Evolutionary conservation across 2,888 invertebrate genomes (phyloP).

Genomic region (Tipula vernalis): DNA sequence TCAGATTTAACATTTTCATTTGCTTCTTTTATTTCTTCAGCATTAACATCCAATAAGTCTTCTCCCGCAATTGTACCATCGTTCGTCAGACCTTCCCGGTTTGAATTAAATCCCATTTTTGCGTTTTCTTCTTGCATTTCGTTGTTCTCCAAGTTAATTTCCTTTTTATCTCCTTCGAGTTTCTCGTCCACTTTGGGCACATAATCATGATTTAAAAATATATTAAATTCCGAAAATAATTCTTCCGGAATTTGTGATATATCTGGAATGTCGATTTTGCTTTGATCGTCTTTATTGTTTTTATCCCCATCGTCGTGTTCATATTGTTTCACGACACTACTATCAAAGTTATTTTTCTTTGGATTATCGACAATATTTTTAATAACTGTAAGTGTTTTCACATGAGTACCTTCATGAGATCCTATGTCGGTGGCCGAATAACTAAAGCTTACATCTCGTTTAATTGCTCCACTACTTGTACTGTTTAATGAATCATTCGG

Average conservation of each 20-base stretch:
- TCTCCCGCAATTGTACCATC: background rate
- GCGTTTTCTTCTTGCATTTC: constrained; percentile 9
- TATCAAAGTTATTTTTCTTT: background rate
- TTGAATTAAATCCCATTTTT: background rate
- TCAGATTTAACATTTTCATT: constrained; percentile 18
- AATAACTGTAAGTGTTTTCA: constrained; percentile 34
- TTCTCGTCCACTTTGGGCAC: background rate
- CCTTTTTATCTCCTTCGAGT: background rate
- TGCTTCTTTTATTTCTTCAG: constrained; percentile 12
- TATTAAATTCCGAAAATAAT: background rate
- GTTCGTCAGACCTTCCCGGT: constrained; percentile 11
- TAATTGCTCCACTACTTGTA: background rate
- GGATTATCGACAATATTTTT: constrained; percentile 25
- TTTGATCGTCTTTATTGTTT: background rate
- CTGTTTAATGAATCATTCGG: background rate
- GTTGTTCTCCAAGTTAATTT: background rate
- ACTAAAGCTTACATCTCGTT: constrained; percentile 31
- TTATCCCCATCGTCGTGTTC: background rate
- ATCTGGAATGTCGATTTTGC: background rate
- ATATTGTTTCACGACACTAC: background rate
- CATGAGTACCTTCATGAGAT: constrained; percentile 31
- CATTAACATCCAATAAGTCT: background rate
- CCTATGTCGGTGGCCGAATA: constrained; percentile 34
- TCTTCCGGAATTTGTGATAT: background rate
- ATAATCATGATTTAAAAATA: background rate